phyloP scores from a whole-genome alignment of 2,888 invertebrate species.

The Synanthedon vespiformis region DNA sequence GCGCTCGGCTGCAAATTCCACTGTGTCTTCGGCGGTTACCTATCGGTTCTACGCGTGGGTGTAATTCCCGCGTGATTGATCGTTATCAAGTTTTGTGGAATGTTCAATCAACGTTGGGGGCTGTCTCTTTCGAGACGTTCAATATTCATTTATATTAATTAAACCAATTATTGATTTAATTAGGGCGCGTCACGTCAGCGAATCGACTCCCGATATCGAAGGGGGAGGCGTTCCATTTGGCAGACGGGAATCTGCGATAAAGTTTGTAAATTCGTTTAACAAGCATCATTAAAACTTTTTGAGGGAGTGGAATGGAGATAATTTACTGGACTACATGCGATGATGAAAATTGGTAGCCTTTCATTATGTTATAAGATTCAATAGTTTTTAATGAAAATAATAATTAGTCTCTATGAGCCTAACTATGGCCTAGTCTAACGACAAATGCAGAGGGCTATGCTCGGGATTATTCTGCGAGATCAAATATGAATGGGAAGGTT shows the following conservation, averaged over 20 bases:
- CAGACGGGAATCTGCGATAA: background rate
- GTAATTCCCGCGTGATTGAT: constrained; percentile 12
- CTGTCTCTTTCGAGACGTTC: constrained; percentile 14
- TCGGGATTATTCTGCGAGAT: too few relatives aligned
- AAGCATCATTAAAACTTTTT: background rate
- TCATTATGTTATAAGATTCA: too few relatives aligned
- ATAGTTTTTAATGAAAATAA: too few relatives aligned
- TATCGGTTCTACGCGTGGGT: background rate
- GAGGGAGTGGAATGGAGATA: too few relatives aligned
- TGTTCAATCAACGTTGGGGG: constrained; percentile 23
- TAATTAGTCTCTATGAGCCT: too few relatives aligned
- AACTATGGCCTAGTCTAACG: too few relatives aligned
- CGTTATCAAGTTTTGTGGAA: constrained; percentile 17
- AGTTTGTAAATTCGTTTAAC: background rate
- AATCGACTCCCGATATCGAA: background rate
- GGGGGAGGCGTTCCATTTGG: background rate
- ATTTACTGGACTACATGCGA: too few relatives aligned
- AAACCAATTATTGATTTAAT: constrained; percentile 19
- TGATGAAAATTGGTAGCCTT: too few relatives aligned
- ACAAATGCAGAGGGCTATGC: too few relatives aligned
- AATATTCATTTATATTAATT: constrained; percentile 23
- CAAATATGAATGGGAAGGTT: too few relatives aligned
- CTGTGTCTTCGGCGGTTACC: background rate
- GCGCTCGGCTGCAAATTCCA: constrained; percentile 2
- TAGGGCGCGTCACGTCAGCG: constrained; percentile 12